Percentiles rank a stretch among this genome's conserved stretches.
phyloP scores from a whole-genome alignment of 2,113 vertebrate species.

The human (Homo sapiens) region DNA sequence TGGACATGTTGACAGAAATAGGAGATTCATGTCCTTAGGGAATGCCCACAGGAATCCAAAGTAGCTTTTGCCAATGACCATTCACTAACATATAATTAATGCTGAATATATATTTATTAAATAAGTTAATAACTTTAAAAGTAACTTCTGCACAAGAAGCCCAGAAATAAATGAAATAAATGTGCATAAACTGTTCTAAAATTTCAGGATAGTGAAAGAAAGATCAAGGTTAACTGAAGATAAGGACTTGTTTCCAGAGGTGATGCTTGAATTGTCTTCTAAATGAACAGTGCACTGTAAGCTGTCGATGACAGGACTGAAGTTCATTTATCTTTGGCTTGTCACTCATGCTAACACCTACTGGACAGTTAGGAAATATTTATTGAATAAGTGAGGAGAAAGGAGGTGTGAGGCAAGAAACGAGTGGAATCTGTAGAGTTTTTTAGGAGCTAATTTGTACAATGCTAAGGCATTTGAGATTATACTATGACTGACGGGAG shows the following conservation, averaged over 20 bases:
- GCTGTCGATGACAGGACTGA: neutral
- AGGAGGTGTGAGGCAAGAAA: neutral
- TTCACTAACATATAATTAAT: neutral
- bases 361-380: neutral
- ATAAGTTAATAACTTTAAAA: neutral
- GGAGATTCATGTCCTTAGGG: neutral
- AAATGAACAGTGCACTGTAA: neutral
- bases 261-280: neutral
- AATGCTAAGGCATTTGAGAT: neutral
- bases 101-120: neutral
- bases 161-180: neutral
- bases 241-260: neutral
- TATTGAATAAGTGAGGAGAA: neutral
- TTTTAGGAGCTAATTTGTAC: neutral
- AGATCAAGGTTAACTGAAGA: neutral
- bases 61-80: neutral
- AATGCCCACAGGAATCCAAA: neutral
- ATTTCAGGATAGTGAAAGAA: neutral
- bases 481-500: neutral
- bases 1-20: neutral
- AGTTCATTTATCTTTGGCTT: neutral
- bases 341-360: neutral
- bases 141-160: neutral
- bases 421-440: neutral
- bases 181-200: neutral